These are phyloP conservation scores for Zapornia atra DNA, from an alignment of 2,113 vertebrate genomes.

Conservation along the genomic window DNA sequence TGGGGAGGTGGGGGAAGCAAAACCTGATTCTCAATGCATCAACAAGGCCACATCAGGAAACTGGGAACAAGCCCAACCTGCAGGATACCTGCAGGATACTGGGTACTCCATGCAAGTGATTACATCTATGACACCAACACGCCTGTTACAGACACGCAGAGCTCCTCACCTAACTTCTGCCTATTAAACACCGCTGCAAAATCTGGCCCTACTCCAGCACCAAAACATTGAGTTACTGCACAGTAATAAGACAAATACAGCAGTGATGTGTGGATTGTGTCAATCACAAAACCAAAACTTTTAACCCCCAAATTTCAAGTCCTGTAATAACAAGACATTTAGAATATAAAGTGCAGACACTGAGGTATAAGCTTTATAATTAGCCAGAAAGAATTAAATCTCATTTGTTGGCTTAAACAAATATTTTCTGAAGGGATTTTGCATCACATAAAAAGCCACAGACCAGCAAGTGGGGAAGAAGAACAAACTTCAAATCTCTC, in stretches of 20 bases:
- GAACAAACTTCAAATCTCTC: background rate
- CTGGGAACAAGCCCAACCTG: background rate
- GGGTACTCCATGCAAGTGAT: background rate
- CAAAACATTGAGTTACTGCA: background rate
- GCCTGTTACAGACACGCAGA: background rate
- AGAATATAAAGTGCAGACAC: background rate
- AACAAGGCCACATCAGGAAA: background rate
- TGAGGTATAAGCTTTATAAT: background rate
- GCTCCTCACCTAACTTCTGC: background rate
- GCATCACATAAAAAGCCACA: background rate
- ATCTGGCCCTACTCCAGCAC: background rate
- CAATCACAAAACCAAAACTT: background rate
- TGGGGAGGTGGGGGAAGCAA: background rate
- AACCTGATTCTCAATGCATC: background rate
- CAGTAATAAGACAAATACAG: background rate
- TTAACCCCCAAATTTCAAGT: background rate
- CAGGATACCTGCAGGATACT: background rate
- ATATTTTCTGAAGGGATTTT: background rate
- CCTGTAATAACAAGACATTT: background rate
- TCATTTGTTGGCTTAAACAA: background rate
- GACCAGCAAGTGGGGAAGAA: background rate
- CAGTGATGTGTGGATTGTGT: rapidly evolving
- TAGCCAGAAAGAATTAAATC: background rate
- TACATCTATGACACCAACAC: background rate
- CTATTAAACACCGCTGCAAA: background rate